These are phyloP conservation scores for Choristoneura rosaceana DNA, from an alignment of 2,888 invertebrate genomes.

Conservation along the genomic window DNA sequence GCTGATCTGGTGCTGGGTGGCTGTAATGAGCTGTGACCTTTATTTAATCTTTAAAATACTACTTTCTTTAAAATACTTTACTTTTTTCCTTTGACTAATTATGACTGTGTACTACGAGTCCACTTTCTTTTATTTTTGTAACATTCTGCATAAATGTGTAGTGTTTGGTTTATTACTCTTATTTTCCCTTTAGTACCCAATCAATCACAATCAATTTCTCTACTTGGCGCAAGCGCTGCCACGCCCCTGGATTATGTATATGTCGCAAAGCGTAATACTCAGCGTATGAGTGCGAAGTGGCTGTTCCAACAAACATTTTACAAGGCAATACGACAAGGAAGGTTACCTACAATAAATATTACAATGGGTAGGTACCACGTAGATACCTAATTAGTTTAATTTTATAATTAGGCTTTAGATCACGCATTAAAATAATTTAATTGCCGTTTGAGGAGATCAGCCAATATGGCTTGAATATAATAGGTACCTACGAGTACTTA, in stretches of 20 bases:
- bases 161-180: too few species aligned
- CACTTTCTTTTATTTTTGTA: too few species aligned
- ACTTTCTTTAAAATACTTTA: too few species aligned
- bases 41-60: too few species aligned
- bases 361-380: constrained; percentile 9
- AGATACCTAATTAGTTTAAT: not conserved
- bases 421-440: not conserved
- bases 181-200: too few species aligned
- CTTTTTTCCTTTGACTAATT: too few species aligned
- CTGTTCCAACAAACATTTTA: constrained; percentile 19
- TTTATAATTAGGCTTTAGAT: not conserved
- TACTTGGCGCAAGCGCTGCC: not conserved
- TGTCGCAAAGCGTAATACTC: constrained; percentile 29
- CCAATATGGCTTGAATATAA: not conserved
- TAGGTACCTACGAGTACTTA: not conserved
- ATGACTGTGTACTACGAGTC: too few species aligned
- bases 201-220: not conserved
- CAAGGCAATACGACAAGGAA: constrained; percentile 27
- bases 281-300: constrained; percentile 28
- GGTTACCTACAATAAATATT: constrained; percentile 1
- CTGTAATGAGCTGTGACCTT: too few species aligned
- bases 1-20: too few species aligned
- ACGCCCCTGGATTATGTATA: not conserved
- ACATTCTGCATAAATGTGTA: too few species aligned
- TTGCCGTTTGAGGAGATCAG: not conserved